These are phyloP conservation scores for Pedionomus torquatus DNA, from an alignment of 2,113 vertebrate genomes.

Conservation along the genomic window DNA sequence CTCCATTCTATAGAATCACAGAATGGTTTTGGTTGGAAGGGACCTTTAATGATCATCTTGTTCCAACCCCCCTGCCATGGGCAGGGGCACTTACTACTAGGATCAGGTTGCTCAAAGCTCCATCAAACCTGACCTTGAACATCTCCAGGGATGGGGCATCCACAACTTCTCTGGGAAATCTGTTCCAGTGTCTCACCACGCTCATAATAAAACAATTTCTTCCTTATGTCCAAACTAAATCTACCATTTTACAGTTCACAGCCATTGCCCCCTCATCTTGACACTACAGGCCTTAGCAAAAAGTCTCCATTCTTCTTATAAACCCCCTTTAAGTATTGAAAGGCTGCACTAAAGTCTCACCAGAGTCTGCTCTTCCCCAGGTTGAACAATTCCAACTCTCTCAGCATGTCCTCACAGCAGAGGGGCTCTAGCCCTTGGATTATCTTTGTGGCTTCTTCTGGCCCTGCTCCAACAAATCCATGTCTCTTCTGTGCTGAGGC, in stretches of 20 bases:
- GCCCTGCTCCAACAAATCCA: fast-evolving
- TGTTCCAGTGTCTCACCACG: neutral
- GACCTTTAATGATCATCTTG: neutral
- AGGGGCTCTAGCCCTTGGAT: neutral
- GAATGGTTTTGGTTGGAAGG: neutral
- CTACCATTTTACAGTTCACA: neutral
- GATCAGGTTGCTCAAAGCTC: neutral
- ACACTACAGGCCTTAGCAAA: neutral
- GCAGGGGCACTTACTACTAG: fast-evolving
- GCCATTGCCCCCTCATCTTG: fast-evolving
- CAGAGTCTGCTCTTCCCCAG: neutral
- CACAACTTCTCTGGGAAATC: neutral
- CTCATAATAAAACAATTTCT: neutral
- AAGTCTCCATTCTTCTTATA: neutral
- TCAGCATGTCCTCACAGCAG: fast-evolving
- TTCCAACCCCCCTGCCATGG: neutral
- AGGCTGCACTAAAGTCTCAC: neutral
- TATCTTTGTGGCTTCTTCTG: neutral
- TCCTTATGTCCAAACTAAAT: neutral
- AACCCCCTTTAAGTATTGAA: no score
- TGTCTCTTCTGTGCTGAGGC: neutral
- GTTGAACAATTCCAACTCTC: neutral
- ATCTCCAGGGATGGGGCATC: neutral
- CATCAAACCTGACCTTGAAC: neutral
- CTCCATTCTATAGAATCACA: neutral